A percentile compares a stretch with the other conserved stretches of the same genome.
phyloP scores from a whole-genome alignment of 2,797 vertebrate species.

The Gadopsis bispinosus region DNA sequence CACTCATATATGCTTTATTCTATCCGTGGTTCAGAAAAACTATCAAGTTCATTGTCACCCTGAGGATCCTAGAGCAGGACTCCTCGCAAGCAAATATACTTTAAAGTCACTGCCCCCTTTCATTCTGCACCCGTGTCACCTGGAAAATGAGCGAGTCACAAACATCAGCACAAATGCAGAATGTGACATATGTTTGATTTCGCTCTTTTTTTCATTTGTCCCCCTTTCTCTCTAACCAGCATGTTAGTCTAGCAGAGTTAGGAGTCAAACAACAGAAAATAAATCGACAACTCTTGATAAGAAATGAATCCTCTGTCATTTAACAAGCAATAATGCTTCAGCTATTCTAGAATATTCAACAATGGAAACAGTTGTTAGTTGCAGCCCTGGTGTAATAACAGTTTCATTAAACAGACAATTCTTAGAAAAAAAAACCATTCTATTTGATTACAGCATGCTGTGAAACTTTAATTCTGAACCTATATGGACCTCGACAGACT shows the following conservation, averaged over 20 bases:
- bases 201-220: not conserved
- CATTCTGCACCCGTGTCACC: not conserved
- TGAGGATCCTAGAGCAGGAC: conserved; percentile 62
- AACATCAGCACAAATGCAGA: not conserved
- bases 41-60: conserved; percentile 63
- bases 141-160: not conserved
- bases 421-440: not conserved
- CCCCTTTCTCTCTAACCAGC: not conserved
- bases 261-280: not conserved
- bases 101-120: conserved; percentile 9
- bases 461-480: not conserved
- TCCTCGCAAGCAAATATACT: conserved; percentile 49
- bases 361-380: not conserved
- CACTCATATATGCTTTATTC: conserved; percentile 76
- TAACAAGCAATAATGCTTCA: not conserved
- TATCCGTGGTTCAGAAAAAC: conserved; percentile 77
- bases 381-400: not conserved
- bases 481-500: not conserved
- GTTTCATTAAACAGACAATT: not conserved
- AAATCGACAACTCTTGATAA: not conserved
- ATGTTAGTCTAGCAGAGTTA: not conserved
- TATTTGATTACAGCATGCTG: not conserved
- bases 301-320: not conserved
- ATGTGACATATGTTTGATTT: not conserved
- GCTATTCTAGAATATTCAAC: not conserved